Conservation (phyloP, 2,797 vertebrate species). For the Lophura swinhoii region DNA sequence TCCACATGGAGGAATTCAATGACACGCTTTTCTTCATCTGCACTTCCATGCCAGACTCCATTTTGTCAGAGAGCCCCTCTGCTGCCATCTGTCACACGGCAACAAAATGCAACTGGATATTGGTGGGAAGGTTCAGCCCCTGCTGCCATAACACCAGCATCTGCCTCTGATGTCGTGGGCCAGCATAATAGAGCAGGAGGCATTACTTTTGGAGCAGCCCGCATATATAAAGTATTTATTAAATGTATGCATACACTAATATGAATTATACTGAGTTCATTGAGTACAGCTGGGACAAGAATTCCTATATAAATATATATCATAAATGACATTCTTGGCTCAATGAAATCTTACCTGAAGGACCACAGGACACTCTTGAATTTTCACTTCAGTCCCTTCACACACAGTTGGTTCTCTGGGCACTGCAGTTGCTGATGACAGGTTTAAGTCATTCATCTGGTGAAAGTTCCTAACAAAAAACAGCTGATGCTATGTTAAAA, state of each 20-base stretch:
- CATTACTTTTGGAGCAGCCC: too few relatives aligned
- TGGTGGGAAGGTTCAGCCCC: too few relatives aligned
- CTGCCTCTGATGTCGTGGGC: too few relatives aligned
- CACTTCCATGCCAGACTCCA: too few relatives aligned
- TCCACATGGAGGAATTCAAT: too few relatives aligned
- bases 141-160: too few relatives aligned
- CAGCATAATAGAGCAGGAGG: too few relatives aligned
- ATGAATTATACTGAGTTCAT: background rate
- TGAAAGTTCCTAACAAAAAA: slow-evolving; percentile 67
- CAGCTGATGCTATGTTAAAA: background rate
- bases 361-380: slow-evolving; percentile 32
- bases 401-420: background rate
- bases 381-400: slow-evolving; percentile 1
- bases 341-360: slow-evolving; percentile 63
- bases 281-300: background rate
- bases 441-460: slow-evolving; percentile 42
- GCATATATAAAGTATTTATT: background rate
- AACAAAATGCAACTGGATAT: too few relatives aligned
- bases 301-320: background rate
- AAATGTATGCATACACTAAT: too few relatives aligned
- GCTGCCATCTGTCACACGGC: too few relatives aligned
- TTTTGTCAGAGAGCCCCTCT: too few relatives aligned
- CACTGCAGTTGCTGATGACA: slow-evolving; percentile 67
- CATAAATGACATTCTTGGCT: background rate
- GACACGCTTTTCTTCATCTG: too few relatives aligned